Evolutionary conservation across 1,140 invertebrate genomes (phyloP), one percentile per base, ranked within the genome.

Genomic region (Fopius arisanus): DNA sequence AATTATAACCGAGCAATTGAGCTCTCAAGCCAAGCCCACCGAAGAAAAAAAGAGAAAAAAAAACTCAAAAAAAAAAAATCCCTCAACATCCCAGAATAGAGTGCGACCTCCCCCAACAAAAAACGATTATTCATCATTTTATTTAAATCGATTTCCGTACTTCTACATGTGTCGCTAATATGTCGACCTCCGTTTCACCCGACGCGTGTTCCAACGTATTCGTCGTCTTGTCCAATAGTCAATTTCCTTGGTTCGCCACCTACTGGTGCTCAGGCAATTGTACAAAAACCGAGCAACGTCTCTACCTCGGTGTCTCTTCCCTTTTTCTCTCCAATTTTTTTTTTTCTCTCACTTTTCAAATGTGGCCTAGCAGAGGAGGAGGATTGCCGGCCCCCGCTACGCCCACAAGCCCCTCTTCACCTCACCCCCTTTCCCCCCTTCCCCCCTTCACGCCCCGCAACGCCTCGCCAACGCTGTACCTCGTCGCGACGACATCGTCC

Each of bases 321-420:
- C 54, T 54, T 29, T 33, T 28, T 54, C 40, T 73, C 48, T n/a
- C 28, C 40, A 16, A 48, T 78, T 78, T 78, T 67, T 77, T 74
- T 76, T 74, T 66, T 23, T 51, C 62, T 3, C 74, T 28, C 51
- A 12, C 28, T 29, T 29, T 59, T 40, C 69, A 66, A 43, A 21
- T 66, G 67, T 73, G 71, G 71, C 65, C 78, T 67, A 78, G 76
- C 59, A 33, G 69, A 73, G 72, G 75, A 76, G 75, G 75, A 74
- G 63, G n/a, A n/a, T 70, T 33, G 54, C 21, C 74, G 70, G 81
- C 81, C 80, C 81, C 80, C 81, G 76, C 80, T 76, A 82, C 80
- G 81, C 80, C 80, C 74, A 82, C 79, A 76, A 77, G 66, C 75
- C 78, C 74, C 67, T 43, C 66, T 62, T 23, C 26, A 0, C 26